Evolutionary conservation across 2,888 invertebrate species (phyloP).

Genomic region (Cyclophora punctaria): DNA sequence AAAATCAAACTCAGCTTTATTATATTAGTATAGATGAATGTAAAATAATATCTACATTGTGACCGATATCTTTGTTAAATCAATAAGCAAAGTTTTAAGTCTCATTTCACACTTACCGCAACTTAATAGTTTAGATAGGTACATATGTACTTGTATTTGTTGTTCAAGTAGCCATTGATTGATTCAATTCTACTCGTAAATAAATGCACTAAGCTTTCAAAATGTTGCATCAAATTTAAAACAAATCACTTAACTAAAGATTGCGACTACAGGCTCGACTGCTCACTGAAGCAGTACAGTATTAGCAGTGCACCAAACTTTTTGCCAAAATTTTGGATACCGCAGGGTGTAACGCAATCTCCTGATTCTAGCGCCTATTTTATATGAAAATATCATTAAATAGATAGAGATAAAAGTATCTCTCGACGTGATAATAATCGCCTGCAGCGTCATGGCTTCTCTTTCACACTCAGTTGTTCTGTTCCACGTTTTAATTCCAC

Average conservation of each 20-base stretch:
- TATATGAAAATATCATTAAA: slow-evolving; percentile 67
- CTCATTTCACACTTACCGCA: too few relatives aligned
- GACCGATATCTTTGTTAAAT: slow-evolving; percentile 15
- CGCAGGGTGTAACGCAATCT: too few relatives aligned
- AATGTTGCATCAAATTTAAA: too few relatives aligned
- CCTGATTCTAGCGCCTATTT: too few relatives aligned
- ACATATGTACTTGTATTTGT: neutral
- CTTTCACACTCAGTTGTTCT: slow-evolving; percentile 43
- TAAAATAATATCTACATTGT: neutral
- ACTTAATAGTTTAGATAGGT: neutral
- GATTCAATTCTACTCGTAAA: too few relatives aligned
- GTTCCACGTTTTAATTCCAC: neutral
- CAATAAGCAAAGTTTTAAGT: slow-evolving; percentile 9
- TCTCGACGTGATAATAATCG: slow-evolving; percentile 57
- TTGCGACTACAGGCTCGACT: too few relatives aligned
- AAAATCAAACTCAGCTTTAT: neutral
- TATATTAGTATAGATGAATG: too few relatives aligned
- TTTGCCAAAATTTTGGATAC: neutral
- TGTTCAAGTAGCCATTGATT: neutral
- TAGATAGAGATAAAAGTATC: slow-evolving; percentile 65
- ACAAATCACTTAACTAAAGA: too few relatives aligned
- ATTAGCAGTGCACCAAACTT: too few relatives aligned
- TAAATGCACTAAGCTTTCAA: too few relatives aligned
- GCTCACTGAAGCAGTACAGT: too few relatives aligned
- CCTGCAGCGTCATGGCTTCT: slow-evolving; percentile 39